Conservation (phyloP, 1,140 invertebrate genomes). For the Harpegnathos saltator region DNA sequence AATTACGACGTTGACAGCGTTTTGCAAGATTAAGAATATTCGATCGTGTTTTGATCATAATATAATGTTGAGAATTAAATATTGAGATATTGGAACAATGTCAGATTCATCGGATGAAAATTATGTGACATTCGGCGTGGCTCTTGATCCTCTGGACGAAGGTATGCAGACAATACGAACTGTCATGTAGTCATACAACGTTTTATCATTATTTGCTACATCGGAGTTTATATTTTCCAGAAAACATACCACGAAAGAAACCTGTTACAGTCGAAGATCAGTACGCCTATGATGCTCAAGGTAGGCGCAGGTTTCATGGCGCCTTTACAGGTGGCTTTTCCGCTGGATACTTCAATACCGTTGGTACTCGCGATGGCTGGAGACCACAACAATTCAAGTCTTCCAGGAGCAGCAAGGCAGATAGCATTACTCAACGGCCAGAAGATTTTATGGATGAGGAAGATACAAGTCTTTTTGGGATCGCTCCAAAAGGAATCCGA, state of each 20-base stretch:
- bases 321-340: constrained; percentile 99
- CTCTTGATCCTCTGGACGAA: constrained; percentile 92
- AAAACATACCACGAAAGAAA: constrained; percentile 92
- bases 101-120: constrained; percentile 86
- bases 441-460: constrained; percentile 99
- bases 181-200: neutral
- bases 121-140: constrained; percentile 90
- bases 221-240: constrained; percentile 83
- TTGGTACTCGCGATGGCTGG: constrained; percentile 98
- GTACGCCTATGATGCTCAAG: constrained; percentile 95
- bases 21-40: neutral
- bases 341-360: constrained; percentile 98
- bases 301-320: constrained; percentile 97
- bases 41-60: neutral
- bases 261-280: constrained; percentile 95
- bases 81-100: constrained; percentile 72
- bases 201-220: constrained; percentile 34
- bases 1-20: neutral
- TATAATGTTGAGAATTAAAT: neutral
- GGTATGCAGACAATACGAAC: constrained; percentile 85
- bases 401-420: constrained; percentile 90
- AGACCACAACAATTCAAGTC: constrained; percentile 96
- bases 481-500: constrained; percentile 94
- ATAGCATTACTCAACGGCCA: constrained; percentile 87
- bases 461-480: constrained; percentile 97